phyloP scores from a whole-genome alignment of 1,140 invertebrate genomes.

The Drosophila yakuba region DNA sequence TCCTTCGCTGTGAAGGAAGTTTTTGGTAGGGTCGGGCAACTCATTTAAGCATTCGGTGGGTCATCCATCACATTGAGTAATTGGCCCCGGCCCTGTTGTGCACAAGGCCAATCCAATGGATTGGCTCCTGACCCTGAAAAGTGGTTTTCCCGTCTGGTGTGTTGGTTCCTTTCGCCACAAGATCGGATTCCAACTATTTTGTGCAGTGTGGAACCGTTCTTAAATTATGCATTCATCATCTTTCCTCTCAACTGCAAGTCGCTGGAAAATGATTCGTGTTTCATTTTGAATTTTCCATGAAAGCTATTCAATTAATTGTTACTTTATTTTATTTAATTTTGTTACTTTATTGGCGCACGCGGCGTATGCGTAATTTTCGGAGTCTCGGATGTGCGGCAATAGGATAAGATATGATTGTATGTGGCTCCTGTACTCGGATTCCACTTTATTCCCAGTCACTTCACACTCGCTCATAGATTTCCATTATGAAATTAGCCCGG shows the following conservation, averaged over 20 bases:
- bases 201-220: no score
- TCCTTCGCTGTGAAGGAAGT: not conserved
- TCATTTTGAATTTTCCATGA: no score
- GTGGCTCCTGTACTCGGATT: not conserved
- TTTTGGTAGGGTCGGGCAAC: constrained; percentile 13
- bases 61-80: constrained; percentile 53
- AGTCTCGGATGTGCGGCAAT: not conserved
- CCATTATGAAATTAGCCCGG: constrained; percentile 30
- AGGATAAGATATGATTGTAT: not conserved
- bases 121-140: constrained; percentile 22
- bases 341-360: no score
- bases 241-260: no score
- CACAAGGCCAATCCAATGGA: constrained; percentile 40
- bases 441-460: not conserved
- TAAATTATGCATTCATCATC: no score
- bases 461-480: constrained; percentile 13
- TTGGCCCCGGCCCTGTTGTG: constrained; percentile 41
- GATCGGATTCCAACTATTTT: not conserved
- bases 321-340: no score
- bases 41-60: constrained; percentile 26
- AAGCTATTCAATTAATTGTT: no score
- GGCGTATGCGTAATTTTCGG: not conserved
- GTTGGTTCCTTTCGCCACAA: not conserved
- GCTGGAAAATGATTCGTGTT: no score
- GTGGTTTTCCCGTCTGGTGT: not conserved